Evolutionary conservation across 2,888 invertebrate genomes (phyloP).

Genomic region (Litoditis marina): DNA sequence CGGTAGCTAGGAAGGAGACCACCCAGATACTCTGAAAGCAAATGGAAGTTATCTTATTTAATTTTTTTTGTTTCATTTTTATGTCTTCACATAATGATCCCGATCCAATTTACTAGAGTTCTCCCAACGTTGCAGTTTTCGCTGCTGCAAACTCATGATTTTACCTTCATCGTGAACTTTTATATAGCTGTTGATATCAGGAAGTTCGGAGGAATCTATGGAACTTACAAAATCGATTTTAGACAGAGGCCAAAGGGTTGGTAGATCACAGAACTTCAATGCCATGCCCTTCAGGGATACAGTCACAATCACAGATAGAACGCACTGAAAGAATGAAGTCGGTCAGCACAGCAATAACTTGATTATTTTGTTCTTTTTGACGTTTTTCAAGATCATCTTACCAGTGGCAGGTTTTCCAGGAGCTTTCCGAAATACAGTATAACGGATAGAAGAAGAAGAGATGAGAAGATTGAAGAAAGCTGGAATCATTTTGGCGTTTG

Average conservation of each 20-base stretch:
- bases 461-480: slow-evolving; percentile 76
- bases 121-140: too few species aligned
- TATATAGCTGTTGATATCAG: too few species aligned
- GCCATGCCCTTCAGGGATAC: neutral
- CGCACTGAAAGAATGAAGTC: too few species aligned
- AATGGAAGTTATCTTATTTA: neutral
- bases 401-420: slow-evolving; percentile 79
- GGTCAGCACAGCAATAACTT: too few species aligned
- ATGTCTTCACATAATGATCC: too few species aligned
- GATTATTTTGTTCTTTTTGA: neutral
- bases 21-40: slow-evolving; percentile 47
- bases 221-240: too few species aligned
- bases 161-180: too few species aligned
- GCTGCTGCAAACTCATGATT: too few species aligned
- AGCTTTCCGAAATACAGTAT: slow-evolving; percentile 66
- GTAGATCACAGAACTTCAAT: too few species aligned
- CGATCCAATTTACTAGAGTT: too few species aligned
- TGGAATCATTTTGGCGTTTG: slow-evolving; percentile 37
- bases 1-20: slow-evolving; percentile 40
- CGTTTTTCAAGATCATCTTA: slow-evolving; percentile 58
- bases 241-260: too few species aligned
- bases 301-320: neutral
- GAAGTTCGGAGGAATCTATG: too few species aligned
- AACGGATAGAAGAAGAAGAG: slow-evolving; percentile 74
- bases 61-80: neutral